A percentile compares a stretch with the other conserved stretches of the same genome.
These are phyloP conservation scores for Cardiocondyla obscurior DNA, from an alignment of 1,140 invertebrate species.

Conservation along the genomic window DNA sequence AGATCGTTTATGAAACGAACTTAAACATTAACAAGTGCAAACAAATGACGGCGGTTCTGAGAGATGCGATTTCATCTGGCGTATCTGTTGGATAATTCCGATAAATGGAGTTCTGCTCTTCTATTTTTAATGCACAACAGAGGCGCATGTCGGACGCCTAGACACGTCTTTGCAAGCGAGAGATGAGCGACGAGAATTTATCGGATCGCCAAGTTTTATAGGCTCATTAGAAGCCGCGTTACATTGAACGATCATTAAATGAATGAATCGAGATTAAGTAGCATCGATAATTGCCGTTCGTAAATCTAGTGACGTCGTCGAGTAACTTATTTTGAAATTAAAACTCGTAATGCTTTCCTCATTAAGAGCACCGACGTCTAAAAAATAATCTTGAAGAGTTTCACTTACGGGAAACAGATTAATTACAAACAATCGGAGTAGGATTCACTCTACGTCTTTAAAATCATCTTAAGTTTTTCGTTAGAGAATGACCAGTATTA, in stretches of 20 bases:
- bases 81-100: slow-evolving; percentile 11
- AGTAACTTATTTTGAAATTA: not conserved
- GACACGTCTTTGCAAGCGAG: not conserved
- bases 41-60: not conserved
- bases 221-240: not conserved
- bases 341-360: not conserved
- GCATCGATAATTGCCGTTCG: slow-evolving; percentile 22
- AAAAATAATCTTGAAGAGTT: not conserved
- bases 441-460: not conserved
- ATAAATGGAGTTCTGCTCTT: slow-evolving; percentile 6
- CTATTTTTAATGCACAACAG: slow-evolving; percentile 26
- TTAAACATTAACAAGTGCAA: not conserved
- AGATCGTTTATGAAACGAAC: not conserved
- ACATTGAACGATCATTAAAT: not conserved
- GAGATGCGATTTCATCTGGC: not conserved
- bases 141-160: not conserved
- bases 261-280: not conserved
- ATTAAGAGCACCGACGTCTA: no score
- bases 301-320: not conserved
- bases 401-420: not conserved
- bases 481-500: not conserved
- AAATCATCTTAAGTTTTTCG: not conserved
- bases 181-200: slow-evolving; percentile 22
- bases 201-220: slow-evolving; percentile 35
- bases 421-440: not conserved